phyloP scores from a whole-genome alignment of 2,888 invertebrate genomes.

The Ditylenchus weischeri region DNA sequence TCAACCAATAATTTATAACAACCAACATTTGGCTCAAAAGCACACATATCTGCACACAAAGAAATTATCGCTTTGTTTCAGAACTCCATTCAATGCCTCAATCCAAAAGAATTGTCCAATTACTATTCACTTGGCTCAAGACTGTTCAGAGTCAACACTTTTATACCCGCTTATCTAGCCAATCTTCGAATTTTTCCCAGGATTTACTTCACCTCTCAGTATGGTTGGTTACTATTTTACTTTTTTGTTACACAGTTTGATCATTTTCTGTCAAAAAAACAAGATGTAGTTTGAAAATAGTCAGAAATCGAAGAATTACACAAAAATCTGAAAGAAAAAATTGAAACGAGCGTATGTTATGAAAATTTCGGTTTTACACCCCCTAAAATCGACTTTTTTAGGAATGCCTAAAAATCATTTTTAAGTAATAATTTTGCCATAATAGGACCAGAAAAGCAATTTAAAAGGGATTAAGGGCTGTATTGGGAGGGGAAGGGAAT shows the following conservation, averaged over 20 bases:
- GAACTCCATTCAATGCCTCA: constrained; percentile 37
- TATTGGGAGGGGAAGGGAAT: too few species aligned
- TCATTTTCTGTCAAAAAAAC: not conserved
- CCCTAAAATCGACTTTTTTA: too few species aligned
- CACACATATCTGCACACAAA: too few species aligned
- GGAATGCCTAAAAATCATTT: too few species aligned
- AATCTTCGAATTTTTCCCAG: constrained; percentile 51
- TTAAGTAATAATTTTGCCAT: too few species aligned
- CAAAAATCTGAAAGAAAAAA: too few species aligned
- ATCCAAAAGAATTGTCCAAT: constrained; percentile 33
- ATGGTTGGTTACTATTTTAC: constrained; percentile 31
- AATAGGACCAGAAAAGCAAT: too few species aligned
- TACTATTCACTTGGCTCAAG: constrained; percentile 41
- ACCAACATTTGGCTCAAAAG: not conserved
- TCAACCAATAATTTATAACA: not conserved
- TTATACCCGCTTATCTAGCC: constrained; percentile 51
- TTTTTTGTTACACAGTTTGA: not conserved
- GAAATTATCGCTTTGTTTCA: constrained; percentile 17
- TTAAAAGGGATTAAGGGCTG: too few species aligned
- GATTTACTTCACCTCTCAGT: constrained; percentile 43
- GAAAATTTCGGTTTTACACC: too few species aligned
- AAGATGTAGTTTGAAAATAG: not conserved
- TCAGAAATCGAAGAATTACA: not conserved
- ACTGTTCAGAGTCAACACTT: constrained; percentile 51
- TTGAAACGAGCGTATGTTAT: too few species aligned